Percentiles rank a stretch among this genome's conserved stretches.
Conservation (phyloP, 2,113 vertebrate genomes). For the Suncus etruscus region DNA sequence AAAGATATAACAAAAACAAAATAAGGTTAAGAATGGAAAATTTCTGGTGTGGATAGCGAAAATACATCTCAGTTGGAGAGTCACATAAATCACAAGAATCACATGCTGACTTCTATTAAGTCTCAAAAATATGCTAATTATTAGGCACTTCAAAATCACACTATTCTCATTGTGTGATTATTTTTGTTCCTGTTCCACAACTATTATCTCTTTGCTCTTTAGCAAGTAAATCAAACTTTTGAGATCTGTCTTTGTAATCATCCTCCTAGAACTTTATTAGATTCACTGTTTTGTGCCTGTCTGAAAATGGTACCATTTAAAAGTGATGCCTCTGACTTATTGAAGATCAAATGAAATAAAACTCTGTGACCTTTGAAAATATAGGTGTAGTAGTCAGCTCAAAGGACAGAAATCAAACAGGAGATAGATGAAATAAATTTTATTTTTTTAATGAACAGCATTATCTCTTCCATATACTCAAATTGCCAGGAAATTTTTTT, state of each 20-base stretch:
- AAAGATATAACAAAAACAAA: constrained; percentile 36
- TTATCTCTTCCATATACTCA: constrained; percentile 45
- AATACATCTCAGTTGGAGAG: constrained; percentile 31
- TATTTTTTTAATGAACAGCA: not conserved
- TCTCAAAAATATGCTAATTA: constrained; percentile 75
- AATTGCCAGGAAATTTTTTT: not conserved
- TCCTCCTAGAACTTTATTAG: constrained; percentile 72
- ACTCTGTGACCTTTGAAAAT: constrained; percentile 56
- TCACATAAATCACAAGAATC: constrained; percentile 70
- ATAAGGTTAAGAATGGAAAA: constrained; percentile 53
- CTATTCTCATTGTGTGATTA: constrained; percentile 40
- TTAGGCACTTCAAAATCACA: constrained; percentile 53
- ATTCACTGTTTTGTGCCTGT: constrained; percentile 70
- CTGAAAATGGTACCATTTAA: constrained; percentile 63
- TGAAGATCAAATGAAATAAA: constrained; percentile 69
- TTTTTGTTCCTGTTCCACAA: constrained; percentile 68
- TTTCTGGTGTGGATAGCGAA: constrained; percentile 28
- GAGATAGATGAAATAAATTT: constrained; percentile 47
- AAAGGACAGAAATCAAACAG: constrained; percentile 70
- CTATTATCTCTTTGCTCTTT: constrained; percentile 74
- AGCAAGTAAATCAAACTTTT: constrained; percentile 76
- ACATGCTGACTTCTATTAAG: constrained; percentile 23
- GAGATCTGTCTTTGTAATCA: constrained; percentile 80
- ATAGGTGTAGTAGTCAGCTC: constrained; percentile 20
- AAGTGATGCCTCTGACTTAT: constrained; percentile 54